Base-by-base conservation (phyloP, 2,888 invertebrate species). In the Catocala sponsa region DNA sequence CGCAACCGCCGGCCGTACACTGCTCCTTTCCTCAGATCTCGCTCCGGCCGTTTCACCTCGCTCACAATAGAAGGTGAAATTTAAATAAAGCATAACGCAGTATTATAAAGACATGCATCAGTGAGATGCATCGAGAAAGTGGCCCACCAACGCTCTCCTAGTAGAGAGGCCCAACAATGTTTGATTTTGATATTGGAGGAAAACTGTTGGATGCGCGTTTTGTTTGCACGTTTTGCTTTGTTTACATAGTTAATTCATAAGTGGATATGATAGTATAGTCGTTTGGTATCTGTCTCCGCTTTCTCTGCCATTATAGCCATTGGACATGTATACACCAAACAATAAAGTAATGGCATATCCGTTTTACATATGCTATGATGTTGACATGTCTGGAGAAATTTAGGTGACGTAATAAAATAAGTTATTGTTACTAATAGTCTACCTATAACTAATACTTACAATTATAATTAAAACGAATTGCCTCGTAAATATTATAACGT, bases 21-120 rank as follows among this genome's bases (percentile, higher is more conserved):
- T 92, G 91, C 86, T 91, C 92, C 92, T 94, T 90, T 81, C 83
- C 87, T 86, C 85, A 87, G 85, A 92, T 92, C 91, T 90, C 84
- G 84, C 82, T 79, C 82, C 77, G 85, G 81, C 84, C 87, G 92
- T 93, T 92, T 92, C 92, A 92, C 94, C 88, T 86, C 88, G 81
- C 87, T 89, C 85, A 92, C 92, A 94, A 94, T 92, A 92, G 94
- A 93, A 93, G 93, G 94, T 94, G 94, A 94, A 94, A 94, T 91
- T 94, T 92, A 91, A 94, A 91, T 93, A 92, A 94, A 91, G 88
- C 90, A 91, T 92, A 92, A 92, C 89, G 83, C 82, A 77, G 86
- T 86, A 83, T 76, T 80, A 82, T 91, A 89, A 91, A 88, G 84
- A 89, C 82, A 91, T 92, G 91, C 92, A 92, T 83, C 88, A 81